A percentile compares a stretch with the other conserved stretches of the same genome.
phyloP scores from a whole-genome alignment of 2,113 vertebrate genomes.

The Vombatus ursinus region DNA sequence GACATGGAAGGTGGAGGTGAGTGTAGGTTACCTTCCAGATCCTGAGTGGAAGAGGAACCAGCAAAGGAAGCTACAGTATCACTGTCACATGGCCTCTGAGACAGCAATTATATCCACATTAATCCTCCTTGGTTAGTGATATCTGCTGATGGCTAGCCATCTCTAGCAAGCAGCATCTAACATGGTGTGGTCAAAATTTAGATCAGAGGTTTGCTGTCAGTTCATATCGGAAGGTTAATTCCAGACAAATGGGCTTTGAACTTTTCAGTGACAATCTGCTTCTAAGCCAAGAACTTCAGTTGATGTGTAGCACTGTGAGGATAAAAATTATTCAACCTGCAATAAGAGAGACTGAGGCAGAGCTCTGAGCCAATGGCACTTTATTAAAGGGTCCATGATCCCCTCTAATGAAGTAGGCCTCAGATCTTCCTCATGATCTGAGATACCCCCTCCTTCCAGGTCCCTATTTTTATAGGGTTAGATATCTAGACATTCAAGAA shows the following conservation, averaged over 20 bases:
- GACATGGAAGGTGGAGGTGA: neutral
- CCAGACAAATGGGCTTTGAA: neutral
- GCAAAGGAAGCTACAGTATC: neutral
- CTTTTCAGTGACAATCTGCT: neutral
- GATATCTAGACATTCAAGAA: too few species aligned
- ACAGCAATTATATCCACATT: neutral
- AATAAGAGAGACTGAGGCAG: too few species aligned
- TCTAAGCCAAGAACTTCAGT: neutral
- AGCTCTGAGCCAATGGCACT: too few species aligned
- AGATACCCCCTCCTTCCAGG: too few species aligned
- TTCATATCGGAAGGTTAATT: neutral
- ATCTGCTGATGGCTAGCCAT: neutral
- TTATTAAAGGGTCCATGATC: too few species aligned
- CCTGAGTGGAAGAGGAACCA: neutral
- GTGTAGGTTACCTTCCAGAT: neutral
- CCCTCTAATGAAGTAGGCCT: too few species aligned
- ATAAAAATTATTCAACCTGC: too few species aligned
- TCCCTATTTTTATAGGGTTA: too few species aligned
- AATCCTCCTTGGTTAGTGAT: neutral
- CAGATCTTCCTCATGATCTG: too few species aligned
- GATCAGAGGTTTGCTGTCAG: neutral
- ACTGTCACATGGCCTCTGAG: neutral
- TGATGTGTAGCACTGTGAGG: neutral
- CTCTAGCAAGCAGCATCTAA: neutral
- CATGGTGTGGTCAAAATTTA: neutral